Conservation (phyloP, 2,113 vertebrate genomes). For the Lipotes vexillifer region DNA sequence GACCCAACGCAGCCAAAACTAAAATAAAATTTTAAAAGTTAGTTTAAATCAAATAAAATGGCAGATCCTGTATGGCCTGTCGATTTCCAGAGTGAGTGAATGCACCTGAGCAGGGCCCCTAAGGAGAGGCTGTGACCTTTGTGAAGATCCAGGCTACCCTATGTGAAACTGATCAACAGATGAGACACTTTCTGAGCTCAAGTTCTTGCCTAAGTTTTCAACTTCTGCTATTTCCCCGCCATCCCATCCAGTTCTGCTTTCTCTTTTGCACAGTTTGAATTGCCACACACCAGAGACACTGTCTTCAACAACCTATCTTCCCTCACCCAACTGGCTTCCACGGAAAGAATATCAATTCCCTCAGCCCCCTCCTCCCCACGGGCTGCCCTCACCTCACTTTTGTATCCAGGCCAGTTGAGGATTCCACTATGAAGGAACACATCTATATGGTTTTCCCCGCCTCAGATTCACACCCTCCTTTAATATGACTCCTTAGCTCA, state of each 20-base stretch:
- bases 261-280: not conserved
- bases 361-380: not conserved
- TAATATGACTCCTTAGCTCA: not conserved
- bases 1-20: no score
- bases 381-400: not conserved
- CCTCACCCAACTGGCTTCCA: not conserved
- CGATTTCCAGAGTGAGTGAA: not conserved
- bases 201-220: not conserved
- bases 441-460: rapidly evolving
- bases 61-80: rapidly evolving
- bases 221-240: not conserved
- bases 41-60: not conserved
- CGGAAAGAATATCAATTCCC: not conserved
- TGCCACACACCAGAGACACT: not conserved
- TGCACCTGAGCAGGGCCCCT: not conserved
- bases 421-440: not conserved
- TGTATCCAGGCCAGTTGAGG: not conserved
- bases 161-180: rapidly evolving
- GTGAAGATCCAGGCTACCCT: no score
- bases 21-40: no score
- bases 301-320: not conserved
- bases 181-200: not conserved
- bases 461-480: not conserved
- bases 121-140: not conserved
- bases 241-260: not conserved